phyloP scores from a whole-genome alignment of 2,888 invertebrate species.

The Bugulina stolonifera region DNA sequence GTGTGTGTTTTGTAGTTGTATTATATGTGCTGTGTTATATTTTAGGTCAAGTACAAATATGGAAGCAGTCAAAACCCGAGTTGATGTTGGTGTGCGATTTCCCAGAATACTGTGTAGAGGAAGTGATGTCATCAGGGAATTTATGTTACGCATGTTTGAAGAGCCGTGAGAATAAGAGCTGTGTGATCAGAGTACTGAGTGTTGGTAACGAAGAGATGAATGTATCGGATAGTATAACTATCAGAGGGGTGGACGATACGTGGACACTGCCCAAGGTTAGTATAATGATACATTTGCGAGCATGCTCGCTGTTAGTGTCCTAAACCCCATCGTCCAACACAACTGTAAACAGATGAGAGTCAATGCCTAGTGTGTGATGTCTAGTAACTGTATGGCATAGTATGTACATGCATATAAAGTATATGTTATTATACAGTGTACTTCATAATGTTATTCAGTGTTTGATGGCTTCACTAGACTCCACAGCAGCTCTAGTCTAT shows the following conservation, averaged over 20 bases:
- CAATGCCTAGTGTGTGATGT: no score
- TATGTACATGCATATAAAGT: no score
- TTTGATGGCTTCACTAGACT: not conserved
- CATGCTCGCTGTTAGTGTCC: no score
- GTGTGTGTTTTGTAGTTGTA: no score
- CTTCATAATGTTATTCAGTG: no score
- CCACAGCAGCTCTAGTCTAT: not conserved
- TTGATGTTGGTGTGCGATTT: not conserved
- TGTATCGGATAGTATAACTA: not conserved
- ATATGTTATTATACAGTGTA: no score
- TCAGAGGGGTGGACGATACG: not conserved
- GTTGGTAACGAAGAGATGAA: no score
- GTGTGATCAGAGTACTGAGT: not conserved
- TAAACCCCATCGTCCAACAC: no score
- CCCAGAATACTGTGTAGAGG: constrained; percentile 12
- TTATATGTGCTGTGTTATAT: no score
- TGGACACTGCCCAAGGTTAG: constrained; percentile 18
- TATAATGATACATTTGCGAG: no score
- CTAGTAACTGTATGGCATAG: no score
- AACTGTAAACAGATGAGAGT: no score
- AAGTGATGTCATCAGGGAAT: not conserved
- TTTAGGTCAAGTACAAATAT: constrained; percentile 20
- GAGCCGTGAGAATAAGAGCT: not conserved
- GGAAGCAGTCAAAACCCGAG: not conserved
- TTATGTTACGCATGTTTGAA: not conserved